These are phyloP conservation scores for Antheraea yamamai DNA, from an alignment of 2,888 invertebrate genomes.

Conservation along the genomic window DNA sequence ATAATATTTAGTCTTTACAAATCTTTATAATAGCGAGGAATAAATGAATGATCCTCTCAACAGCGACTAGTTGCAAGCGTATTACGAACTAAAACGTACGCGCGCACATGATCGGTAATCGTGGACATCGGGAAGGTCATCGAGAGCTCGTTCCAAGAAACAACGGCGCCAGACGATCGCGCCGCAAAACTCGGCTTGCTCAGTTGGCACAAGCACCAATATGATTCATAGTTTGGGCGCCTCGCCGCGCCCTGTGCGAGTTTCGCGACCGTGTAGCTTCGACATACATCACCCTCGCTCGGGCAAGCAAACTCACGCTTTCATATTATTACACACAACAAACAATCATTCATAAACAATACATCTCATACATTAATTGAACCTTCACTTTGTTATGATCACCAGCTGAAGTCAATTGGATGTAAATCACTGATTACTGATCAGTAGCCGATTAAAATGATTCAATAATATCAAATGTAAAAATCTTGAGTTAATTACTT, in stretches of 20 bases:
- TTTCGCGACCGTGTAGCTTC: neutral
- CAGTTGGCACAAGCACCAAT: constrained; percentile 35
- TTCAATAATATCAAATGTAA: neutral
- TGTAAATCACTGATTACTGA: neutral
- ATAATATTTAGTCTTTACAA: constrained; percentile 34
- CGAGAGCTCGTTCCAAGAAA: constrained; percentile 67
- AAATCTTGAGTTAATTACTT: neutral
- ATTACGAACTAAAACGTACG: constrained; percentile 57
- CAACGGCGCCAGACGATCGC: constrained; percentile 62
- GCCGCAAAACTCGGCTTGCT: constrained; percentile 32
- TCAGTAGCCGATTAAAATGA: neutral
- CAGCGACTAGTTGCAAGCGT: constrained; percentile 77
- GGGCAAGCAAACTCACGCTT: constrained; percentile 40
- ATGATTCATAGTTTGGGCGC: constrained; percentile 39
- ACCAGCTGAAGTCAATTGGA: neutral
- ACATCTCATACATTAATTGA: constrained; percentile 39
- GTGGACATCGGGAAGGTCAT: constrained; percentile 66
- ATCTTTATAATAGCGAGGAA: constrained; percentile 41
- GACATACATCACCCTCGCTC: constrained; percentile 30
- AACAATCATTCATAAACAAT: constrained; percentile 70
- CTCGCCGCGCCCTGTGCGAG: constrained; percentile 25
- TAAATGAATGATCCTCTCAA: constrained; percentile 68
- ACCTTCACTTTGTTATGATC: constrained; percentile 23
- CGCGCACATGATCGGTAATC: constrained; percentile 62
- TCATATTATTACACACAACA: constrained; percentile 39